Evolutionary conservation across 64 coral and sea anemone species (phyloP), one percentile per base, ranked within the genome.

Genomic region (Pocillopora damicornis): DNA sequence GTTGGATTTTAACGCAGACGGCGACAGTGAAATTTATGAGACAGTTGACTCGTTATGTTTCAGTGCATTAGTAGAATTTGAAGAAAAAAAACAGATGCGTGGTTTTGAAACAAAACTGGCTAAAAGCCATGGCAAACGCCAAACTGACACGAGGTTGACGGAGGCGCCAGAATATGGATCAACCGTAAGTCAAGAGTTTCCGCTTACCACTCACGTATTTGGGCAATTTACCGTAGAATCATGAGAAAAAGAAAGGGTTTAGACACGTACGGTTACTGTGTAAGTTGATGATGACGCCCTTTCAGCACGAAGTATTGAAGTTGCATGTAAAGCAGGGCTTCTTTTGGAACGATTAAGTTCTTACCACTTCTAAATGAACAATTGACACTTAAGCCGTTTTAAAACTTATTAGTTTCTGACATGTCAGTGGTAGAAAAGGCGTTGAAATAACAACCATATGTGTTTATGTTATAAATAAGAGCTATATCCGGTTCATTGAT

Each of bases 71-170:
- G 20, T 22, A 56, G 13, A 10, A 11, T 10, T 20, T 38, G 4
- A 56, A 56, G 15, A 22, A 58, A 14, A 77, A 77, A 1, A 51
- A 16, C 37, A 56, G 17, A 18, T 77, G n/a, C 58, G 37, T 16
- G 17, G 75, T 57, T 57, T 77, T 56, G 37, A 71, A 77, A 56
- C 15, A 77, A 77, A 77, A 77, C 37, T 77, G 75, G 75, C 37
- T 16, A 13, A 20, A 42, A 9, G 75, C 75, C 75, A 77, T 57
- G 8, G 75, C 42, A 45, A 42, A 17, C 75, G 5, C 5, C 11
- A 71, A 71, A 11, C 67, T 71, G 67, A 71, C n/a, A 71, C 42
- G 42, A 51, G 42, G 42, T 51, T 51, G 42, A 51, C 42, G 7
- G 42, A 71, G 64, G 64, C 6, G 64, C 64, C 67, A 4, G 9